Percentiles rank a stretch among this genome's conserved stretches.
Conservation (phyloP, 2,113 vertebrate species). For the Cyrtonyx montezumae region DNA sequence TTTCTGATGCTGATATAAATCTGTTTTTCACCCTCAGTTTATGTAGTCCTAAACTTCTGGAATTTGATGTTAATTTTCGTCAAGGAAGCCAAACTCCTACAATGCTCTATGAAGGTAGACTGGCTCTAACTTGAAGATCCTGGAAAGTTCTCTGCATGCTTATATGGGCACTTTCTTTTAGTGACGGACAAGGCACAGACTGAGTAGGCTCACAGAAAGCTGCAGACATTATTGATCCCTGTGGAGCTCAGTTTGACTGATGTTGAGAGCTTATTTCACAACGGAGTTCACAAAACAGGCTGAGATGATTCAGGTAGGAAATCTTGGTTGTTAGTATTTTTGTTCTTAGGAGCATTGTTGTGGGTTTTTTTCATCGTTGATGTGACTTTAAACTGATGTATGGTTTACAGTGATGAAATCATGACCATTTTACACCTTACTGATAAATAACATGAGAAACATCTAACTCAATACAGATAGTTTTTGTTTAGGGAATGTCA, state of each 20-base stretch:
- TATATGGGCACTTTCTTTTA: not conserved
- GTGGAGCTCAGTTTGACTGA: not conserved
- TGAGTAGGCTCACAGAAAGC: not conserved
- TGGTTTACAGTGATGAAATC: not conserved
- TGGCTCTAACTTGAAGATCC: not conserved
- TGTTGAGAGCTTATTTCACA: not conserved
- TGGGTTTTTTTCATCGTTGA: not conserved
- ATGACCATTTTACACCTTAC: not conserved
- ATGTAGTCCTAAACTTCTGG: accelerated
- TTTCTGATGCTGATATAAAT: not conserved
- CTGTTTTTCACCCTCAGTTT: not conserved
- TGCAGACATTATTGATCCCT: not conserved
- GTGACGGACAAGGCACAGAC: not conserved
- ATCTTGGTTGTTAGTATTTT: not conserved
- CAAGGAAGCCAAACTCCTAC: not conserved
- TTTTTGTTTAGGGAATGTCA: not conserved
- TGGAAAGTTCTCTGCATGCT: not conserved
- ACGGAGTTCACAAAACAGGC: not conserved
- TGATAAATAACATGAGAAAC: not conserved
- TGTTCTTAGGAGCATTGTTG: not conserved
- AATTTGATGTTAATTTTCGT: not conserved
- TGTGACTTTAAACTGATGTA: not conserved
- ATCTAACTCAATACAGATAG: not conserved
- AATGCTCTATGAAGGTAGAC: not conserved
- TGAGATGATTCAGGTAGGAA: not conserved